Evolutionary conservation across 1,140 invertebrate genomes (phyloP), one percentile per base, ranked within the genome.

Genomic region (Arctopsyche grandis): DNA sequence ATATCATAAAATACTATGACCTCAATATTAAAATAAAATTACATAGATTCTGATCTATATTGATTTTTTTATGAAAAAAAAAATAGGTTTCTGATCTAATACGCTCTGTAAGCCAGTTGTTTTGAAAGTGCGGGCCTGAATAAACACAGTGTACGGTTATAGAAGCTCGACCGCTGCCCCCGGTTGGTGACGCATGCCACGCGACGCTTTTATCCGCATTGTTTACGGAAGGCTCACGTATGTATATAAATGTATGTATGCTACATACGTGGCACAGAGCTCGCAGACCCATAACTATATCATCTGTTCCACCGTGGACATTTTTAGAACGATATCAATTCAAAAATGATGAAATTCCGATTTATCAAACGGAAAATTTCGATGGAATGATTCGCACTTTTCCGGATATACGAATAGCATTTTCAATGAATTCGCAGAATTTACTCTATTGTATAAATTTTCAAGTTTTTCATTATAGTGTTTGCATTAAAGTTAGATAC

Each of bases 131-230:
- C 48, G 74, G 56, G 52, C 19, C 74, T 76, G 73, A 58, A 60
- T 60, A 58, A 74, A 70, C 69, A 74, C 43, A 74, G 9, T 16
- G 74, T 9, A 9, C 74, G 56, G 7, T 16, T 76, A 1, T 76
- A 76, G 26, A 76, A 22, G 9, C 12, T 3, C 69, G 69, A 70
- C 71, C 71, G 48, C 48, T 48, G 71, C 46, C 74, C 58, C 56
- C 48, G 56, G 52, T 76, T 76, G 74, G 74, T 76, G 74, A 76
- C 73, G 73, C 73, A 71, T 71, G 69, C 69, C 29, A n/a, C 29
- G 19, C 48, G 73, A 75, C 74, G 74, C 74, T 63, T 76, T 76
- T 76, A 76, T 76, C 74, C 74, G 52, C 58, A 76, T 76, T 76
- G 74, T 76, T 76, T 76, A 76, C 74, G 56, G 74, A 76, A 76